phyloP scores from a whole-genome alignment of 2,797 vertebrate species.

The Danio aesculapii region DNA sequence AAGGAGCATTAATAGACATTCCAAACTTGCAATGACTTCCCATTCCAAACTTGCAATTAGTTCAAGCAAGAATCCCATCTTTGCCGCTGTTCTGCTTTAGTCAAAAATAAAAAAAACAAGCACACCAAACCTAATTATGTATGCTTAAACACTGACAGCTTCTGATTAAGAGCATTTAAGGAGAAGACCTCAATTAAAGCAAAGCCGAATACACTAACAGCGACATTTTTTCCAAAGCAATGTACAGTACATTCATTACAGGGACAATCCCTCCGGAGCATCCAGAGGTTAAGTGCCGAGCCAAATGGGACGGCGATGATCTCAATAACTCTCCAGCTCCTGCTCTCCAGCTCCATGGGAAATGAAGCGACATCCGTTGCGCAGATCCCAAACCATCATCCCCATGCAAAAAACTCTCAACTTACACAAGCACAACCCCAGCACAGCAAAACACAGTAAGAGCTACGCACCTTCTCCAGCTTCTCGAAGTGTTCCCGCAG shows the following conservation, averaged over 20 bases:
- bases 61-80: neutral
- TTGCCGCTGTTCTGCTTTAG: neutral
- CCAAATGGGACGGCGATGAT: slow-evolving; percentile 23
- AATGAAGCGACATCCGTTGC: neutral
- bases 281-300: slow-evolving; percentile 24
- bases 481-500: slow-evolving; percentile 96
- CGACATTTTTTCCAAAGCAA: slow-evolving; percentile 14
- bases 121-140: neutral
- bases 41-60: neutral
- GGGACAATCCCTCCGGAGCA: neutral
- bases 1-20: neutral
- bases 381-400: slow-evolving; percentile 12
- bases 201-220: neutral
- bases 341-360: neutral
- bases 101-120: neutral
- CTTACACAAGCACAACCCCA: neutral
- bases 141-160: neutral
- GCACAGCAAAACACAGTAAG: slow-evolving; percentile 32
- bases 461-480: slow-evolving; percentile 93
- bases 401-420: neutral
- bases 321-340: slow-evolving; percentile 28
- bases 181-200: neutral
- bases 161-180: neutral
- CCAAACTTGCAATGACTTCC: neutral
- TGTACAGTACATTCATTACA: neutral